Evolutionary conservation across 2,888 invertebrate species (phyloP), one percentile per base, ranked within the genome.

Genomic region (Lasioglossum pauxillum): DNA sequence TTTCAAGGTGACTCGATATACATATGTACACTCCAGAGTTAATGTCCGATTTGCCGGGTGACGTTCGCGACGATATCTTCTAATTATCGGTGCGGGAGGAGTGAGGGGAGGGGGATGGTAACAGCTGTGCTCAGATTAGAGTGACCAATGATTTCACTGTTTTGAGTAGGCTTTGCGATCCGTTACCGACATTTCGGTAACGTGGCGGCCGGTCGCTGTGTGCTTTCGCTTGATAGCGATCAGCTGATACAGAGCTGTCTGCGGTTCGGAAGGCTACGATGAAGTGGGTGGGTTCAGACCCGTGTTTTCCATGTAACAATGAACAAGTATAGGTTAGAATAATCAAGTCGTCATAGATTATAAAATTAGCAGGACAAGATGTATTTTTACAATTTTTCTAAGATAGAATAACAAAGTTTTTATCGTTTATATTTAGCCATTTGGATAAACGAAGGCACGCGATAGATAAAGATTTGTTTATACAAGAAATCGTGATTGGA

Each of bases 1-100:
- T 60, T 80, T 82, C 71, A 81, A 82, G 81, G 80, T 80, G 80
- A 83, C 81, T 79, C 71, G 75, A 35, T 10, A 10, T n/a, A 57
- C 12, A n/a, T 10, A 23, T 12, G 12, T 23, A 67, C 16, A 38
- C 44, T 27, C 38, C 23, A 53, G 72, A 82, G 90, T 89, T 90
- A 90, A 90, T 84, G 89, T 85, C 89, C 90, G 87, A 88, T 86
- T 86, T 78, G 44, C 44, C 67, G 74, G 83, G 71, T 82, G 84
- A 76, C 82, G 57, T 78, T 49, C 35, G 69, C 80, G 53, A 73
- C 53, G 74, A 80, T 76, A 85, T 69, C 83, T 78, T 64, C 49
- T 64, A 67, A 41, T 60, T 75, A 75, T 67, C 74, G 19, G 57
- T 31, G 31, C 31, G 31, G 31, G 31, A 2, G 31, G 31, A 31